Evolutionary conservation across 2,797 vertebrate species (phyloP), one percentile per base, ranked within the genome.

Genomic region (Fundulus diaphanus): DNA sequence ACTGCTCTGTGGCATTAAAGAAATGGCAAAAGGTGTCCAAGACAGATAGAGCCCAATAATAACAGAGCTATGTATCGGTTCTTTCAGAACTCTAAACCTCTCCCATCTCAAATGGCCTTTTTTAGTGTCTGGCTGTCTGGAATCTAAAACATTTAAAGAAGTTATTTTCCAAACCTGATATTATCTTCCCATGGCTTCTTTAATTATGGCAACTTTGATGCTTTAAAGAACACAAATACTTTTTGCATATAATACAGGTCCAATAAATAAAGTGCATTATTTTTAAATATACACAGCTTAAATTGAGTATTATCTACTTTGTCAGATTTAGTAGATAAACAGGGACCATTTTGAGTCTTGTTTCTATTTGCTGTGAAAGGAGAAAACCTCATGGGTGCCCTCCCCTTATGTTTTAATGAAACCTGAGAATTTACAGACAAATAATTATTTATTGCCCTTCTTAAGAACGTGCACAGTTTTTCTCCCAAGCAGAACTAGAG

Each of bases 21-120:
- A 89, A 90, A 90, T 85, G 83, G 82, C 87, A 89, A 82, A 87
- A 68, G 59, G 82, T 88, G 89, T 87, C 82, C 46, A 22, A 83
- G 84, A 85, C 72, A 69, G 84, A 81, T 52, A n/a, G 85, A 80
- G 74, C 5, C 78, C 91, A 87, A 92, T 83, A 88, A 88, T 88
- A 87, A 90, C 81, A 1, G 54, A 59, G 80, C 69, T 18, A n/a
- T 70, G 78, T 76, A 82, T 74, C 82, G 86, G 85, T 84, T 87
- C 78, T 72, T 85, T 24, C 8, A 22, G 24, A 74, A 69, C 76
- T 82, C 44, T 42, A 72, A 80, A 79, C 76, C 57, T 80, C 67
- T 70, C 56, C 68, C 18, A 0, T 24, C 68, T 75, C 31, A 2
- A 73, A 82, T 52, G 35, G 81, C 49, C n/a, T n/a, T 70, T 61